Conservation (phyloP, 1,140 invertebrate species). For the Sitobion miscanthi region DNA sequence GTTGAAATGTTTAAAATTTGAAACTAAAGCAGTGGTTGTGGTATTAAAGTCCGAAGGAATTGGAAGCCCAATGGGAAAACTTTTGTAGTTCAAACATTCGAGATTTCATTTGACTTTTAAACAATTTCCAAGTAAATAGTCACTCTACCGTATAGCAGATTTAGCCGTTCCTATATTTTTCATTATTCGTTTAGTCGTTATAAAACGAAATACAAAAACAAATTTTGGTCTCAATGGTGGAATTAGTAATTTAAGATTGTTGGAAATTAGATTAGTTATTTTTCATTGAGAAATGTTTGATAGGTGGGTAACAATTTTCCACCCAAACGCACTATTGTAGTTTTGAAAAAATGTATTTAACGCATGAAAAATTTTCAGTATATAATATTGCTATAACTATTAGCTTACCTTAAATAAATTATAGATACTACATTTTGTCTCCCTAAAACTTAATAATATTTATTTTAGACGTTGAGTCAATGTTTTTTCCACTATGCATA, state of each 20-base stretch:
- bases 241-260: constrained; percentile 4
- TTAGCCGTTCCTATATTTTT: not conserved
- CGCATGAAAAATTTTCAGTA: not conserved
- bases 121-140: constrained; percentile 36
- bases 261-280: not conserved
- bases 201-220: constrained; percentile 5
- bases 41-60: constrained; percentile 24
- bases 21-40: constrained; percentile 26
- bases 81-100: constrained; percentile 42
- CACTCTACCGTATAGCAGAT: not conserved
- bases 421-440: not conserved
- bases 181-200: constrained; percentile 17
- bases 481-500: not conserved
- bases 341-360: not conserved
- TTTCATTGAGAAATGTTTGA: not conserved
- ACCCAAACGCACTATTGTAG: not conserved
- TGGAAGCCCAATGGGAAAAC: constrained; percentile 13
- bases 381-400: not conserved
- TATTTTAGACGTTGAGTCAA: not conserved
- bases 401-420: not conserved
- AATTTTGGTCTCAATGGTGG: not conserved
- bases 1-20: constrained; percentile 32
- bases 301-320: not conserved
- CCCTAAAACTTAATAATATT: not conserved
- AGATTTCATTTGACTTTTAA: constrained; percentile 43